Conservation (phyloP, 2,888 invertebrate genomes). For the Gryllus longicercus region DNA sequence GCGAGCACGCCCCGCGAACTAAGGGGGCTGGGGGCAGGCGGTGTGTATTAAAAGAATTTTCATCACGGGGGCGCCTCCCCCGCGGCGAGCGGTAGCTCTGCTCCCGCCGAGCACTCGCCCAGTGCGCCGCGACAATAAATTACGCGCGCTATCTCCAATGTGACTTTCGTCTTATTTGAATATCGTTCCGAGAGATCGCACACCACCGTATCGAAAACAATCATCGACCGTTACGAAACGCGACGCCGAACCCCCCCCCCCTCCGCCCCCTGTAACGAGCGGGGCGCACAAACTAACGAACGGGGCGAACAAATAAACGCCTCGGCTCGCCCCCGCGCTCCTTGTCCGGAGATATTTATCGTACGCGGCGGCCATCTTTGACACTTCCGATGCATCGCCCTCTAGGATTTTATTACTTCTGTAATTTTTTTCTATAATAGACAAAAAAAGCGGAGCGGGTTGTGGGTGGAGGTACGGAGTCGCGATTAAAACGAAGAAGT, state of each 20-base stretch:
- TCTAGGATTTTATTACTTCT: no score
- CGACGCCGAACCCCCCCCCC: not conserved
- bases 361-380: not conserved
- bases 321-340: not conserved
- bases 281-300: not conserved
- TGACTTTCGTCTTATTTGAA: not conserved
- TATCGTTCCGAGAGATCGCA: not conserved
- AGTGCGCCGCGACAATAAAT: not conserved
- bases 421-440: no score
- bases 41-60: not conserved
- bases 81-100: not conserved
- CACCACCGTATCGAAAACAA: constrained; percentile 17
- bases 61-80: not conserved
- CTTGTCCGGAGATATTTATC: not conserved
- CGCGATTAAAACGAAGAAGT: no score
- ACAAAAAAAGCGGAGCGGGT: no score
- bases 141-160: not conserved
- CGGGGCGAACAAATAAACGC: not conserved
- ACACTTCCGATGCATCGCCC: no score
- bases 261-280: not conserved
- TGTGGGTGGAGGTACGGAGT: no score
- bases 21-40: not conserved
- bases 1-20: not conserved
- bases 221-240: constrained; percentile 1
- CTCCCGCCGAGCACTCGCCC: not conserved